Evolutionary conservation across 2,888 invertebrate species (phyloP), one percentile per base, ranked within the genome.

Genomic region (Lasioglossum leucozonium): DNA sequence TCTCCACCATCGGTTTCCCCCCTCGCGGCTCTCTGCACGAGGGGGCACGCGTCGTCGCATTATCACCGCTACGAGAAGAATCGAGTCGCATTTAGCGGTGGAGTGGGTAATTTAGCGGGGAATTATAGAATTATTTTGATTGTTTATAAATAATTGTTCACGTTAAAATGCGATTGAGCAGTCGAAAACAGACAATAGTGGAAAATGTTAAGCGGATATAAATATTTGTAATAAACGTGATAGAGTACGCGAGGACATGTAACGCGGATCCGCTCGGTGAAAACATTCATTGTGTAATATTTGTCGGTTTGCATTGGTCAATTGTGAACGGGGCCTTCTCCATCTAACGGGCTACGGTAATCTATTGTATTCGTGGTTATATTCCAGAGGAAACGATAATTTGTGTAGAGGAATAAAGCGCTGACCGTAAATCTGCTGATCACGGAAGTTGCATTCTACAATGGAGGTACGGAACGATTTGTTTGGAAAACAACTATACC

Each of bases 201-300:
- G 8, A 47, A 13, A 55, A 13, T 67, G 72, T 78, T 40, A 26
- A 26, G 65, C 22, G 34, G 26, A 40, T n/a, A n/a, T n/a, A 44
- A 51, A 30, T 79, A 73, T 74, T 79, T 69, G 67, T 51, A 47
- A 73, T 67, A 79, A 79, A 58, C 58, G 69, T 71, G 73, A 79
- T 69, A 30, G 30, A 79, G 42, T 67, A 30, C 30, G 30, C 8
- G 34, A 11, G 10, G 71, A n/a, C 62, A 18, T 40, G n/a, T 44
- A 82, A 82, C 69, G 58, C 16, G 37, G 26, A 51, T 80, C 30
- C 47, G 47, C 34, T 80, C 71, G n/a, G n/a, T 40, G 69, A 74
- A 69, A 79, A 74, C 44, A 22, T 40, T 30, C 69, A 80, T 82
- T 62, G 80, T 44, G 69, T 71, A 30, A 72, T 78, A 82, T 82